A percentile compares a stretch with the other conserved stretches of the same genome.
Evolutionary conservation across 2,888 invertebrate species (phyloP).

Genomic region (Dicycla oo): DNA sequence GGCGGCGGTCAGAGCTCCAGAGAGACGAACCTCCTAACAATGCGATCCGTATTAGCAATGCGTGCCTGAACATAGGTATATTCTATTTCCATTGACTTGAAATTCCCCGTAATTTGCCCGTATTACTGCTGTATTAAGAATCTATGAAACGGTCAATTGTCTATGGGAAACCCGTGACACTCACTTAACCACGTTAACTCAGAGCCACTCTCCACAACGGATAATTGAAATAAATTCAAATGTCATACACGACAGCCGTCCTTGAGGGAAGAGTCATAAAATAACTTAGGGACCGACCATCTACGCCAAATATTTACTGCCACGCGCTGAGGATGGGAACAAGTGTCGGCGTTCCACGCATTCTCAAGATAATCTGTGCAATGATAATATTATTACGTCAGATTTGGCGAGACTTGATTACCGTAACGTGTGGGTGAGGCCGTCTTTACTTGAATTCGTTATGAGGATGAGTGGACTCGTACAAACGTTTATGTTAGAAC

Average conservation of each 20-base stretch:
- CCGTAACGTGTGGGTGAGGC: constrained; percentile 53
- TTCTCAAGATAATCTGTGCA: constrained; percentile 59
- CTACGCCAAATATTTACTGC: constrained; percentile 50
- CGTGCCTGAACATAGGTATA: too few species aligned
- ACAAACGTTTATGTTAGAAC: constrained; percentile 40
- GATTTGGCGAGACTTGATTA: constrained; percentile 56
- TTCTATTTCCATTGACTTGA: neutral
- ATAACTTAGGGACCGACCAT: constrained; percentile 43
- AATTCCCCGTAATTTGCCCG: neutral
- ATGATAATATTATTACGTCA: constrained; percentile 61
- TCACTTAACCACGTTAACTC: constrained; percentile 31
- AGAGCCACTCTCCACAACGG: neutral
- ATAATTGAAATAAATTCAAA: constrained; percentile 24
- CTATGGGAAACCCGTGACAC: neutral
- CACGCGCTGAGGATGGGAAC: constrained; percentile 25
- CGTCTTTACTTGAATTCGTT: constrained; percentile 53
- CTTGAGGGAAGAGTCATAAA: constrained; percentile 50
- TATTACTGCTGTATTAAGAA: neutral
- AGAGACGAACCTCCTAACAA: too few species aligned
- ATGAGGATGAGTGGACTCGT: constrained; percentile 55
- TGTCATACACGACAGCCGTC: constrained; percentile 31
- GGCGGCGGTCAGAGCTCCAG: too few species aligned
- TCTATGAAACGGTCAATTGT: neutral
- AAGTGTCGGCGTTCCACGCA: constrained; percentile 48
- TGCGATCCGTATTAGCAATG: too few species aligned